Percentiles rank a stretch among this genome's conserved stretches.
phyloP scores from a whole-genome alignment of 2,113 vertebrate species.

The Amblyornis subalaris region DNA sequence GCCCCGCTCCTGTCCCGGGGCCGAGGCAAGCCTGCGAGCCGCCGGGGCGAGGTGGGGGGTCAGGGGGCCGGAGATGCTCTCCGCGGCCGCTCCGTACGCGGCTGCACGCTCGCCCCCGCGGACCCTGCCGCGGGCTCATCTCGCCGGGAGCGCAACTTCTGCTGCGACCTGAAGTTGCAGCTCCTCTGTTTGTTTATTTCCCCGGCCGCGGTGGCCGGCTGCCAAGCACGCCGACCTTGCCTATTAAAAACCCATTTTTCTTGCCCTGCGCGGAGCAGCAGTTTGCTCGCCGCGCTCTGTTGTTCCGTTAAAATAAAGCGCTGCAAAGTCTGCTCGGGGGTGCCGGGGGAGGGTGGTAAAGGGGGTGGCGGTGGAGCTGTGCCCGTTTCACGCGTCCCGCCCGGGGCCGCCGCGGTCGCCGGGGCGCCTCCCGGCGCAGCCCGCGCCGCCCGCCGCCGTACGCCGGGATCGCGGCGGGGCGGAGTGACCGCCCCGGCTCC shows the following conservation, averaged over 20 bases:
- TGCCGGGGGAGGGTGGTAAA: neutral
- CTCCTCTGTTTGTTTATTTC: slow-evolving; percentile 36
- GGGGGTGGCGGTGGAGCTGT: neutral
- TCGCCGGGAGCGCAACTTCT: neutral
- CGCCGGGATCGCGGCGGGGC: neutral
- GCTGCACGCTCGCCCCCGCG: neutral
- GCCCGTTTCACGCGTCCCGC: neutral
- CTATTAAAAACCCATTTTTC: slow-evolving; percentile 49
- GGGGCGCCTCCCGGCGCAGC: neutral
- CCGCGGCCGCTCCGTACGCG: neutral
- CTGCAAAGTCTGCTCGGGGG: neutral
- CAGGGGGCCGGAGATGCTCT: neutral
- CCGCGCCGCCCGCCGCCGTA: neutral
- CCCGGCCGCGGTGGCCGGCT: slow-evolving; percentile 26
- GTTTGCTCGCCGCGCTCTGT: slow-evolving; percentile 8
- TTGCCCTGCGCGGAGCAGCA: slow-evolving; percentile 34
- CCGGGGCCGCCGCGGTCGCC: neutral
- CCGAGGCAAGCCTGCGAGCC: neutral
- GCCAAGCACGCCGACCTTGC: slow-evolving; percentile 43
- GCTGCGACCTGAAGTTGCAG: neutral
- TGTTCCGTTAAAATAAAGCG: slow-evolving; percentile 17
- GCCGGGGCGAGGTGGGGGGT: neutral
- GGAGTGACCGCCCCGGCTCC: neutral
- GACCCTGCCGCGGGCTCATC: neutral
- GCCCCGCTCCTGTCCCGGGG: neutral